A percentile compares a stretch with the other conserved stretches of the same genome.
Evolutionary conservation across 2,113 vertebrate species (phyloP).

Genomic region (Stomatorhinus ivindoensis): DNA sequence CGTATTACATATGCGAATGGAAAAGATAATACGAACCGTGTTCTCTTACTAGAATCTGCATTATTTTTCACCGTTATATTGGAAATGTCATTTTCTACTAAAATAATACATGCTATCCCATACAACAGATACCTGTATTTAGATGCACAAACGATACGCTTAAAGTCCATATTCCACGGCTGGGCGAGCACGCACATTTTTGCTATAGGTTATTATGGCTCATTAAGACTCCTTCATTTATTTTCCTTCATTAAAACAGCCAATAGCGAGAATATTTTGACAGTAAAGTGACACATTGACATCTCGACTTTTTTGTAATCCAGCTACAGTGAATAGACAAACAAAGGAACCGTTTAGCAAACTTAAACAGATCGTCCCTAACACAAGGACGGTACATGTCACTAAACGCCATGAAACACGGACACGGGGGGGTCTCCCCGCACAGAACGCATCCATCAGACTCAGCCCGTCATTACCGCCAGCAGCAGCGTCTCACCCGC

Average conservation of each 20-base stretch:
- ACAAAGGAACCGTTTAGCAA: background rate
- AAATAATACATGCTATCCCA: background rate
- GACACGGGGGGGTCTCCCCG: background rate
- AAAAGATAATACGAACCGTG: background rate
- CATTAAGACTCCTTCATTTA: background rate
- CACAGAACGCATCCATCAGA: background rate
- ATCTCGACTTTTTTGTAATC: background rate
- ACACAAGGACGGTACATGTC: background rate
- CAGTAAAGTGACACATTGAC: background rate
- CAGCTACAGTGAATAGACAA: background rate
- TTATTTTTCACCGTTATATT: background rate
- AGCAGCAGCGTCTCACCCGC: background rate
- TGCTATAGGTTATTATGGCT: background rate
- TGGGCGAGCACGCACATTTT: background rate
- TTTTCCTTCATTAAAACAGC: background rate
- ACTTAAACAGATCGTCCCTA: background rate
- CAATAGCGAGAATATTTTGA: background rate
- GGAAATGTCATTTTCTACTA: background rate
- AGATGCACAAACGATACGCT: background rate
- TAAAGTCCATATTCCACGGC: background rate
- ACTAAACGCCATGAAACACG: background rate
- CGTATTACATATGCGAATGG: background rate
- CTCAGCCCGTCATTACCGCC: background rate
- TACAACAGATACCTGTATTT: background rate
- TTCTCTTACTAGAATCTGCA: background rate